Conservation (phyloP, 2,888 invertebrate species). For the Tuta absoluta region DNA sequence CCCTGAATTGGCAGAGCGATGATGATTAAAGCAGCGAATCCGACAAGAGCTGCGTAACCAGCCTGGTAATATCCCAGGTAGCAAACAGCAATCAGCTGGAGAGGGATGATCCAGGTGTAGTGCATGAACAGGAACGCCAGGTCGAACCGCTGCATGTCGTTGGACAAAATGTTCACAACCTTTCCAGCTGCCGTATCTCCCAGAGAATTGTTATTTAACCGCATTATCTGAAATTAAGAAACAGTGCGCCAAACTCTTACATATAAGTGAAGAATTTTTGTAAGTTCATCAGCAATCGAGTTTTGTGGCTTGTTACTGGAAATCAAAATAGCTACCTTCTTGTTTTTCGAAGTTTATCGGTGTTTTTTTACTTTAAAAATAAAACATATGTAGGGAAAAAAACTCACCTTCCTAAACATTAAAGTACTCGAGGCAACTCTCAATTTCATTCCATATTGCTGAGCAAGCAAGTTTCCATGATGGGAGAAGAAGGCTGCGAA, state of each 20-base stretch:
- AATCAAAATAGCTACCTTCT: background rate
- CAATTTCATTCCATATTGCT: constrained; percentile 87
- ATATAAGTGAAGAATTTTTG: too few relatives aligned
- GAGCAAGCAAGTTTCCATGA: constrained; percentile 85
- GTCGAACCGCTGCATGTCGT: constrained; percentile 93
- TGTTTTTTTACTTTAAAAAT: background rate
- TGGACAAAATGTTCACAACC: constrained; percentile 92
- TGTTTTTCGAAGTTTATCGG: background rate
- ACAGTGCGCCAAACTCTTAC: background rate
- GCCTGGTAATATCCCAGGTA: constrained; percentile 86
- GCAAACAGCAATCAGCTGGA: constrained; percentile 83
- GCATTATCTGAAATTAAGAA: constrained; percentile 59
- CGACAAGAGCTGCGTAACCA: constrained; percentile 84
- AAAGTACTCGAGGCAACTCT: constrained; percentile 87
- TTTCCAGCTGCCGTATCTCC: constrained; percentile 93
- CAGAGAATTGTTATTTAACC: constrained; percentile 81
- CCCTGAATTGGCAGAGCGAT: constrained; percentile 90
- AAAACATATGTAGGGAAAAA: background rate
- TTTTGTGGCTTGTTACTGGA: background rate
- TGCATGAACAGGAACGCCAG: constrained; percentile 87
- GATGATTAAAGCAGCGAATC: constrained; percentile 84
- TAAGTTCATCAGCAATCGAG: too few relatives aligned
- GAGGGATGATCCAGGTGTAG: constrained; percentile 91
- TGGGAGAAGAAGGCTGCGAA: constrained; percentile 83
- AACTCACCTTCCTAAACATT: constrained; percentile 88